Conservation (phyloP, 1,140 invertebrate genomes). For the Megalonaias nervosa region DNA sequence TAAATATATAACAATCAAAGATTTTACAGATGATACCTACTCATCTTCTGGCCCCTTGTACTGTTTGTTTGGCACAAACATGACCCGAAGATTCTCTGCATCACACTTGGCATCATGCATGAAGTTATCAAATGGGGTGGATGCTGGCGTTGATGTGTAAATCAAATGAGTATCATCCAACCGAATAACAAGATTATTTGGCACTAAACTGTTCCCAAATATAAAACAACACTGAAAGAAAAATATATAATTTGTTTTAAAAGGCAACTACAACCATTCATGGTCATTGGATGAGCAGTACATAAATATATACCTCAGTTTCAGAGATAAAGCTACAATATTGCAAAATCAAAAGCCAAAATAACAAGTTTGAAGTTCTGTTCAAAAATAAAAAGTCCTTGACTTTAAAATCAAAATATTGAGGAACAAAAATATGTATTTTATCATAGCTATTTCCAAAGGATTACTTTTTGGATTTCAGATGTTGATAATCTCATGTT, state of each 20-base stretch:
- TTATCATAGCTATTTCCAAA: too few relatives aligned
- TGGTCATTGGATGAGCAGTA: too few relatives aligned
- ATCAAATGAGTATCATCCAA: constrained; percentile 96
- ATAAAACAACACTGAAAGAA: constrained; percentile 86
- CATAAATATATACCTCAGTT: too few relatives aligned
- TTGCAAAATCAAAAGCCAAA: too few relatives aligned
- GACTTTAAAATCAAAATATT: too few relatives aligned
- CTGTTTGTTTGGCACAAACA: constrained; percentile 93
- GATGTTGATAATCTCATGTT: too few relatives aligned
- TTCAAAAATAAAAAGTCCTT: too few relatives aligned
- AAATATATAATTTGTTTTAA: neutral
- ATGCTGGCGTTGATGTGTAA: constrained; percentile 95
- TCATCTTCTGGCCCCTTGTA: constrained; percentile 93
- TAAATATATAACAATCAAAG: neutral
- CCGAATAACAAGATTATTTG: constrained; percentile 92
- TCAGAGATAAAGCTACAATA: too few relatives aligned
- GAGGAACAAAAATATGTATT: too few relatives aligned
- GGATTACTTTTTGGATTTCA: too few relatives aligned
- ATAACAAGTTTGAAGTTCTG: too few relatives aligned
- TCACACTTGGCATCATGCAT: constrained; percentile 97
- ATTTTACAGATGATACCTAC: constrained; percentile 41
- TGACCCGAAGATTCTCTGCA: constrained; percentile 92
- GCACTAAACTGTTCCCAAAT: constrained; percentile 96
- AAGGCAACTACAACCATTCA: too few relatives aligned
- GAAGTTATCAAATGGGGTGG: constrained; percentile 92